phyloP scores from a whole-genome alignment of 2,888 invertebrate species.

The Leptinotarsa peninsularis region DNA sequence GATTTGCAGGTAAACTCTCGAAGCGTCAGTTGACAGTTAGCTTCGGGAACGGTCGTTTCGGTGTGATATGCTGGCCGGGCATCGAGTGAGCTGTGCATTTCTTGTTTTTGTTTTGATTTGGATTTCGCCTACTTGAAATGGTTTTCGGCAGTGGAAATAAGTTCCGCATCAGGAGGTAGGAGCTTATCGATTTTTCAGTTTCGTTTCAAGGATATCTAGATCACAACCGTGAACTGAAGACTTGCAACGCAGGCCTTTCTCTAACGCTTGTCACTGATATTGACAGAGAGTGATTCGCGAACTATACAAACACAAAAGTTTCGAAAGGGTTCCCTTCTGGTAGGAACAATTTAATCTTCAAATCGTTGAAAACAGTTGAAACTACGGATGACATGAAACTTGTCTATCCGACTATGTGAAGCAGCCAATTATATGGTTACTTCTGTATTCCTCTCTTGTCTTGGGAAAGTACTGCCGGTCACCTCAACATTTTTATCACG shows the following conservation, averaged over 20 bases:
- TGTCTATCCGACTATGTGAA: not conserved
- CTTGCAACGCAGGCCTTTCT: slow-evolving; percentile 8
- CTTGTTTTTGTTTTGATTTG: slow-evolving; percentile 48
- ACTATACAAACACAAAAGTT: not conserved
- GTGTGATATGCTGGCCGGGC: slow-evolving; percentile 45
- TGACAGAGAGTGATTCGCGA: not conserved
- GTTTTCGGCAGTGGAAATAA: slow-evolving; percentile 68
- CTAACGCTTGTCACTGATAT: not conserved
- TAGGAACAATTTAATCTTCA: not conserved
- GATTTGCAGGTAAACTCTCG: slow-evolving; percentile 54
- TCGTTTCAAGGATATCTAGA: slow-evolving; percentile 10
- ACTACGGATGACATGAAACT: not conserved
- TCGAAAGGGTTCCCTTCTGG: not conserved
- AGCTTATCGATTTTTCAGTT: slow-evolving; percentile 9
- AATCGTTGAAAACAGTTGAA: not conserved
- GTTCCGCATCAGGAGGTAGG: slow-evolving; percentile 70
- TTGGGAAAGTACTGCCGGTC: slow-evolving; percentile 32
- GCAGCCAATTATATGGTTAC: slow-evolving; percentile 14
- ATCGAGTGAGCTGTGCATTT: slow-evolving; percentile 43
- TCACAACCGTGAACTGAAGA: slow-evolving; percentile 1
- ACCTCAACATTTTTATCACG: slow-evolving; percentile 19
- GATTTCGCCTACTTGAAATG: slow-evolving; percentile 56
- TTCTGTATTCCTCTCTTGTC: slow-evolving; percentile 36
- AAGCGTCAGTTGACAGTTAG: slow-evolving; percentile 58
- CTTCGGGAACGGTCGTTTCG: slow-evolving; percentile 42